A percentile compares a stretch with the other conserved stretches of the same genome.
These are phyloP conservation scores for Neodiprion virginianus DNA, from an alignment of 1,140 invertebrate species.

Conservation along the genomic window DNA sequence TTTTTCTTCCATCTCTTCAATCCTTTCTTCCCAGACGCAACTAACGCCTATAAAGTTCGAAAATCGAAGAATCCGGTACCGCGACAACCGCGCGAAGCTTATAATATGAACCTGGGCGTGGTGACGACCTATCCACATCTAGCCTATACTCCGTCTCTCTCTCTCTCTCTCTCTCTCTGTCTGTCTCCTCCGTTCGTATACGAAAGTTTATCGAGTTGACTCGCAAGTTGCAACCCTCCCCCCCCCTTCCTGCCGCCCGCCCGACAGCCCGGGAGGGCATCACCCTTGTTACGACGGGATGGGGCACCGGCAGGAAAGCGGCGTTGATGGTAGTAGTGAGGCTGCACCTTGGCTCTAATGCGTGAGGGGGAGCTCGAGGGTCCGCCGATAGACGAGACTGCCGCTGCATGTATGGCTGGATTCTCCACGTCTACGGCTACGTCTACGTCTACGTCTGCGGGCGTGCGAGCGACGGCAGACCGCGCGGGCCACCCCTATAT, in stretches of 20 bases:
- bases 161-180: constrained; percentile 11
- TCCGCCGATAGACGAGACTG: background rate
- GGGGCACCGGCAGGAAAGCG: background rate
- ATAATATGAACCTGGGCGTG: background rate
- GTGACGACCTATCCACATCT: background rate
- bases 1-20: too few relatives aligned
- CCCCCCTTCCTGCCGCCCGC: background rate
- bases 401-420: background rate
- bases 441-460: too few relatives aligned
- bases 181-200: constrained; percentile 22
- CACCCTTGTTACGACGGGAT: background rate
- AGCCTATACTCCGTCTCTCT: constrained; percentile 4
- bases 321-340: background rate
- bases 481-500: background rate
- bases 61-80: too few relatives aligned
- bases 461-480: background rate
- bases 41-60: too few relatives aligned
- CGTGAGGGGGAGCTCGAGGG: background rate
- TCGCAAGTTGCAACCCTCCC: background rate
- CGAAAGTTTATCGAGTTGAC: constrained; percentile 5
- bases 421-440: background rate
- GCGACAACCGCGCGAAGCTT: background rate
- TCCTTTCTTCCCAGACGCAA: too few relatives aligned
- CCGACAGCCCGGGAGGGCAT: background rate
- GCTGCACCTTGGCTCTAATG: background rate